phyloP scores from a whole-genome alignment of 1,140 invertebrate genomes.

The Olivierus martensii region DNA sequence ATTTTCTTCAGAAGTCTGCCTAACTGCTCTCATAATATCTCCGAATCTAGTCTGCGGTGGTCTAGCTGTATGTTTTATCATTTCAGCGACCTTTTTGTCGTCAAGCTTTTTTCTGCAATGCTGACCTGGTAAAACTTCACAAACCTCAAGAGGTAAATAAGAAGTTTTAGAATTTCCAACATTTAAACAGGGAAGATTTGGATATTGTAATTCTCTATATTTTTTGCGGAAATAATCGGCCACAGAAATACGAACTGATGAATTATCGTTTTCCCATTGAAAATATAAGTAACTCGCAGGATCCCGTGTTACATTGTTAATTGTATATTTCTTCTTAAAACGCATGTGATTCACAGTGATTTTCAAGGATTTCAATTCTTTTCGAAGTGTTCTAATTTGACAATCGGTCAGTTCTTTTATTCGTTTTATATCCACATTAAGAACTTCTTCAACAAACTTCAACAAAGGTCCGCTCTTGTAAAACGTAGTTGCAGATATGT shows the following conservation, averaged over 20 bases:
- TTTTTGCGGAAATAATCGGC: background rate
- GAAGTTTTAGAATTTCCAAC: constrained; percentile 20
- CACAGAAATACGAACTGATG: background rate
- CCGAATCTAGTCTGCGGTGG: constrained; percentile 21
- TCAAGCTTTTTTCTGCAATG: constrained; percentile 14
- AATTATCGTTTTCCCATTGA: background rate
- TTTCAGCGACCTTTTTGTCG: constrained; percentile 9
- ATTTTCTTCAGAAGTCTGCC: background rate
- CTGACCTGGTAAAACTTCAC: constrained; percentile 24
- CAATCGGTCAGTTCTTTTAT: background rate
- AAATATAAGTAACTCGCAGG: constrained; percentile 13
- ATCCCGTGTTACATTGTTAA: constrained; percentile 8
- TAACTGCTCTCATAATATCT: background rate
- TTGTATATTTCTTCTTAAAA: constrained; percentile 13
- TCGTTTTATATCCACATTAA: background rate
- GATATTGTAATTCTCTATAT: constrained; percentile 14
- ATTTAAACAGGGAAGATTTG: constrained; percentile 26
- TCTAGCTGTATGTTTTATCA: constrained; percentile 23
- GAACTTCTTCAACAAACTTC: background rate
- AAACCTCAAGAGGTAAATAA: constrained; percentile 28
- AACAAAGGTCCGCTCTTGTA: constrained; percentile 3
- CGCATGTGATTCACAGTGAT: constrained; percentile 15
- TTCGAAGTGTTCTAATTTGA: constrained; percentile 4
- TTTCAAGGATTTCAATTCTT: constrained; percentile 14
- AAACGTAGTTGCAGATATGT: constrained; percentile 14